Conservation (phyloP, 2,113 vertebrate genomes). For the Esox niger region DNA sequence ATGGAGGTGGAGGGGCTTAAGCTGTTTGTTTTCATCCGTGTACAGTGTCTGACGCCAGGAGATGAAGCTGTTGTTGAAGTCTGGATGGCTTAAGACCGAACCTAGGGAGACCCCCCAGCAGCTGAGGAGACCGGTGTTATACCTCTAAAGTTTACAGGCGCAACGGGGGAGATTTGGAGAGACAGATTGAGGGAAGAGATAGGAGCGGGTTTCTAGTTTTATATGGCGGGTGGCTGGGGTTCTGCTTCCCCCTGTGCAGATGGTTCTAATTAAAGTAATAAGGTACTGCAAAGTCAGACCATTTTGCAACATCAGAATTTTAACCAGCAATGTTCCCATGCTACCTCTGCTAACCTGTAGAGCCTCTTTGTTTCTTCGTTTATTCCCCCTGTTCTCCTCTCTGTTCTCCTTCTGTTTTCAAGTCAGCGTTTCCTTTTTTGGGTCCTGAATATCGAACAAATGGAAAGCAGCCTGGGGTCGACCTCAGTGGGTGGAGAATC, state of each 20-base stretch:
- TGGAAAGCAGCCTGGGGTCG: neutral
- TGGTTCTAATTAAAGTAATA: constrained; percentile 33
- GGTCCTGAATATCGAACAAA: neutral
- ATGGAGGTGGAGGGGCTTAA: neutral
- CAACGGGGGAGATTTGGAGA: neutral
- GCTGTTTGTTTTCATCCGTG: neutral
- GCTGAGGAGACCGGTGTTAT: neutral
- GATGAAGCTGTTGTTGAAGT: neutral
- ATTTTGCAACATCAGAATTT: constrained; percentile 25
- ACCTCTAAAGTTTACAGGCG: neutral
- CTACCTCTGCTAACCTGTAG: neutral
- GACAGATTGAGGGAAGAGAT: neutral
- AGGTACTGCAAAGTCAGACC: constrained; percentile 6
- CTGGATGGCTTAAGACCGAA: too few relatives aligned
- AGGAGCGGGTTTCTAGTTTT: constrained; percentile 10
- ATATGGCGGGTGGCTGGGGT: neutral
- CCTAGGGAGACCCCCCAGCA: neutral
- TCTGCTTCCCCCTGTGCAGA: constrained; percentile 5
- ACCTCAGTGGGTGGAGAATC: neutral
- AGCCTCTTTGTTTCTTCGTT: neutral
- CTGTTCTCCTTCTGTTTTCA: neutral
- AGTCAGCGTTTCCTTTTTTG: neutral
- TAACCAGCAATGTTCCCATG: constrained; percentile 2
- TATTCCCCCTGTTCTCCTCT: neutral
- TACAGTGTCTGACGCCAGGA: neutral